Base-by-base conservation (phyloP, 2,113 vertebrate species). In the Melanocharis versteri region DNA sequence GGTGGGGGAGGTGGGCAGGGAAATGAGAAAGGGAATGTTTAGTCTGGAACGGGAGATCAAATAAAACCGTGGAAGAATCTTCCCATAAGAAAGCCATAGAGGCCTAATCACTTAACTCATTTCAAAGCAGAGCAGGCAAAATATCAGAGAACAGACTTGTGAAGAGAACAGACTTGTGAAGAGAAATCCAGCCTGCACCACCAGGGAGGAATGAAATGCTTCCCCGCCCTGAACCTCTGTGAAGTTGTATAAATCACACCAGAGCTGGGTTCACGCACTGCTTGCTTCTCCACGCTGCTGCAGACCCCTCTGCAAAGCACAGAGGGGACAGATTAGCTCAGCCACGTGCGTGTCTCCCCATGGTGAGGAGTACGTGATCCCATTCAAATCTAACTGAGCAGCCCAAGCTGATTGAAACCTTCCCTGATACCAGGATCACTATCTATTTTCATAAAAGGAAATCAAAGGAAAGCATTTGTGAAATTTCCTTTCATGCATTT, bases 61-160 rank as follows among this genome's bases (percentile, higher is more conserved):
- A 94, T 85, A 76, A 84, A 88, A 84, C 69, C 1, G 0, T 50
- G 71, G 82, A 75, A 93, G 51, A 56, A 20, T 77, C 75, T 77
- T 88, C 66, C 71, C 14, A 5, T 45, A 53, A 86, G 85, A 86
- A 93, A 95, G 83, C 93, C 47, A 3, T 3, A 75, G 90, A 92
- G 90, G 80, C 92, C 69, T 90, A 79, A 94, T 84, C 90, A 86
- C n/a, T 96, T 95, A 94, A 75, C 60, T 75, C 42, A 37, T 81
- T 95, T 95, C 90, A 93, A 93, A 96, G 90, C 37, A 83, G 51
- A 95, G 28, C 79, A 94, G 64, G 65, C 27, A 53, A 90, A 96
- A 88, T 91, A 95, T 96, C 90, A 96, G 85, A 93, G 78, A 85
- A 86, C n/a, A 75, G 62, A 68, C 40, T 68, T 65, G 60, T 78